These are phyloP conservation scores for Vicugna pacos DNA, from an alignment of 2,113 vertebrate genomes.

Conservation along the genomic window DNA sequence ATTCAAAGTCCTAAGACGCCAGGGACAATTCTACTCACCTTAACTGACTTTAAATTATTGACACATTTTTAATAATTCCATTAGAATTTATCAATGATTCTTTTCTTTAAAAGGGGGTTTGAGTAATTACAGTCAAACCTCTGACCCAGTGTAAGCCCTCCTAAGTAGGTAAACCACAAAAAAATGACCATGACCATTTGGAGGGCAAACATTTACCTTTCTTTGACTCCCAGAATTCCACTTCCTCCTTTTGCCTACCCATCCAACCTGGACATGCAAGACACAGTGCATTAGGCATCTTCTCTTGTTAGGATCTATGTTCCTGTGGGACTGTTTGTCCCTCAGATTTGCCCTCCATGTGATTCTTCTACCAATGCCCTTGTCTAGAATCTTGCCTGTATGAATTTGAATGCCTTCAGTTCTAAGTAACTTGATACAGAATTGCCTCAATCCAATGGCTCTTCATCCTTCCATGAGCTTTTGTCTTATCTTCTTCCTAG, in stretches of 20 bases:
- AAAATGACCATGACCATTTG: neutral
- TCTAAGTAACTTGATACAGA: neutral
- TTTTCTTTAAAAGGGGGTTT: constrained; percentile 25
- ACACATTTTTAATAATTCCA: neutral
- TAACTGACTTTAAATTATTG: neutral
- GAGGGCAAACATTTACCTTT: neutral
- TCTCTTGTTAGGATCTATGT: neutral
- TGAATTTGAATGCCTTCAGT: neutral
- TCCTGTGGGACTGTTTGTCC: neutral
- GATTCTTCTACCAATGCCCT: neutral
- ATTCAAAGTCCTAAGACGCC: neutral
- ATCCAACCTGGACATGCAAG: neutral
- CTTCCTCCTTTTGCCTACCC: neutral
- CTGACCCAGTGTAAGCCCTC: neutral
- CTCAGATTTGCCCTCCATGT: neutral
- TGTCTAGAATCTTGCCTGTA: neutral
- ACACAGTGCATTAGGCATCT: neutral
- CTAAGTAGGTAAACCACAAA: neutral
- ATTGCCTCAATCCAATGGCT: neutral
- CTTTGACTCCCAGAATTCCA: neutral
- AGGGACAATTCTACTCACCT: neutral
- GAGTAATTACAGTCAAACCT: neutral
- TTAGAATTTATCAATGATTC: neutral
- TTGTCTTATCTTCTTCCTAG: neutral
- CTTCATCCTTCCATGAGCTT: neutral